Evolutionary conservation across 1,140 invertebrate species (phyloP).

Genomic region (Heliconius melpomene): DNA sequence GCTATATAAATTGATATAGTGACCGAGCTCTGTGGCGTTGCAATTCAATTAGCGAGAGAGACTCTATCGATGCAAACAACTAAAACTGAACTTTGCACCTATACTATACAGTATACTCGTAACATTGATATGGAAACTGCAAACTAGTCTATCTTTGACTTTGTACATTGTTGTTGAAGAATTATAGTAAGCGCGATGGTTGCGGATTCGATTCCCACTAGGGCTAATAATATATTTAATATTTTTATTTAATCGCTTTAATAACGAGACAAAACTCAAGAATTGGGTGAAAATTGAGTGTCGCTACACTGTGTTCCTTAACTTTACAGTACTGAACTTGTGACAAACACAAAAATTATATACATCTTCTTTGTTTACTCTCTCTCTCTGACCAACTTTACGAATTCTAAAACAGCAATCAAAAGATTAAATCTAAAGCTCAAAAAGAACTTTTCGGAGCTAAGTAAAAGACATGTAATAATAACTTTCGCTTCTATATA

Average conservation of each 20-base stretch:
- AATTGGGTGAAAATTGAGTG: too few species aligned
- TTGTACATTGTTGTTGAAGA: neutral
- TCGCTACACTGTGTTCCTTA: too few species aligned
- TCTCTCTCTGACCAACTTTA: too few species aligned
- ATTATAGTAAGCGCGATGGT: neutral
- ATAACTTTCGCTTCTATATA: neutral
- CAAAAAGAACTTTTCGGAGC: neutral
- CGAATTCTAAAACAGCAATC: conserved; percentile 15
- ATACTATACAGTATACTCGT: neutral
- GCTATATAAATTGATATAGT: neutral
- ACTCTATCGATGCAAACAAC: conserved; percentile 16
- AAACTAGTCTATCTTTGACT: neutral
- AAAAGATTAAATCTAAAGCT: neutral
- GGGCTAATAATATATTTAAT: too few species aligned
- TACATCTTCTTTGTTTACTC: too few species aligned
- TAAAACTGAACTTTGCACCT: neutral
- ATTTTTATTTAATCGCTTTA: too few species aligned
- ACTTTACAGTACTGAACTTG: too few species aligned
- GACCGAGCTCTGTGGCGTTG: conserved; percentile 14
- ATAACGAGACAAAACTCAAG: too few species aligned
- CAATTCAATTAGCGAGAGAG: conserved; percentile 35
- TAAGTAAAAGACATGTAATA: neutral
- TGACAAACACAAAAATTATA: too few species aligned
- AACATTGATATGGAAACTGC: neutral
- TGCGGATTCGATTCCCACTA: too few species aligned